These are phyloP conservation scores for Mythimna ferrago DNA, from an alignment of 2,888 invertebrate species.

Conservation along the genomic window DNA sequence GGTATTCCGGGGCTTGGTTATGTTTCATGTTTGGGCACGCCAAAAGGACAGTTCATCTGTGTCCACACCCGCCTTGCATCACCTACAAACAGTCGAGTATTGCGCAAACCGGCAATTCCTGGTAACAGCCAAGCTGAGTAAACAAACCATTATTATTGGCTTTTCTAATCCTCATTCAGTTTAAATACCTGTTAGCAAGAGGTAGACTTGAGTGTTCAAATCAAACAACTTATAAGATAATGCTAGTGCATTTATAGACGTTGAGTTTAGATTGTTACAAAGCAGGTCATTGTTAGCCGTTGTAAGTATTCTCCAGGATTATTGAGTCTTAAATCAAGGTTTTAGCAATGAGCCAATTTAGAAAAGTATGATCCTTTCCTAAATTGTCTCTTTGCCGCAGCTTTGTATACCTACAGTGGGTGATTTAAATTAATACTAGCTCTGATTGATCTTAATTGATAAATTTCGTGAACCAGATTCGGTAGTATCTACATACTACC, in stretches of 20 bases:
- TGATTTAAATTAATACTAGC: not conserved
- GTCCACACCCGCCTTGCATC: conserved; percentile 80
- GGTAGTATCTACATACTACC: not conserved
- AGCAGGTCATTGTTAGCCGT: conserved; percentile 11
- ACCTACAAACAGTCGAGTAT: conserved; percentile 70
- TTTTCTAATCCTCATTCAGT: conserved; percentile 70
- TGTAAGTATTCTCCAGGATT: conserved; percentile 8
- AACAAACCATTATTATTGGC: conserved; percentile 70
- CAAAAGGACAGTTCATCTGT: conserved; percentile 77
- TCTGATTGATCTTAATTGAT: not conserved
- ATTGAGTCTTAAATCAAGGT: conserved; percentile 14
- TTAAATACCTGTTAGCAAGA: conserved; percentile 45
- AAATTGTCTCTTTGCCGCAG: not conserved
- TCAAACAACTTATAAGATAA: conserved; percentile 37
- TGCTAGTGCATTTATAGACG: conserved; percentile 18
- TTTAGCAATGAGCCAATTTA: conserved; percentile 10
- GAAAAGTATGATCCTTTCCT: not conserved
- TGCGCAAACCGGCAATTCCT: conserved; percentile 80
- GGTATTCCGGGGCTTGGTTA: conserved; percentile 37
- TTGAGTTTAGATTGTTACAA: conserved; percentile 15
- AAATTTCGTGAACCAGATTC: not conserved
- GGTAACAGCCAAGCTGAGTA: conserved; percentile 79
- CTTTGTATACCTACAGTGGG: not conserved
- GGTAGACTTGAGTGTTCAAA: conserved; percentile 41
- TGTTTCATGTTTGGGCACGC: conserved; percentile 61